A percentile compares a stretch with the other conserved stretches of the same genome.
Conservation (phyloP, 2,113 vertebrate genomes). For the Promerops cafer region DNA sequence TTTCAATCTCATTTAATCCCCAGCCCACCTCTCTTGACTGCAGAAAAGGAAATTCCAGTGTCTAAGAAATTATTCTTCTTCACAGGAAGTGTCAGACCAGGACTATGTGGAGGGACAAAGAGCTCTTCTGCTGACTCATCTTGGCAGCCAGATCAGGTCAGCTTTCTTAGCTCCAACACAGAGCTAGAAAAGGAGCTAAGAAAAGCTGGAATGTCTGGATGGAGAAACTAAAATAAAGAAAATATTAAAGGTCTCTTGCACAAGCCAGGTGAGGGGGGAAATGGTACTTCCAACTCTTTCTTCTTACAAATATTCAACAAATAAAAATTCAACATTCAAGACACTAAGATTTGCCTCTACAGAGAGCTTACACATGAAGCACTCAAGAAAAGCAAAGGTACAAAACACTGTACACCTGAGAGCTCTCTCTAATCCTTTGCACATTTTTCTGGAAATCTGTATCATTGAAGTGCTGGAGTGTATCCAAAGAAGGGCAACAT, state of each 20-base stretch:
- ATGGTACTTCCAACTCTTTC: neutral
- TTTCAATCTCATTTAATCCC: neutral
- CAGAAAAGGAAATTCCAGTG: slow-evolving; percentile 37
- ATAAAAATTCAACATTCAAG: neutral
- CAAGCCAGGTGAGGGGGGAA: neutral
- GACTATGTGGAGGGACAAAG: neutral
- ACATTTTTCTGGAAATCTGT: neutral
- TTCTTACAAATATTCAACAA: neutral
- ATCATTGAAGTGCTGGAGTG: neutral
- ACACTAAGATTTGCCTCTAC: neutral
- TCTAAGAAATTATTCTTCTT: neutral
- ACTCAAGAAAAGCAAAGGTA: neutral
- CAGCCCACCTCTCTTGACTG: neutral
- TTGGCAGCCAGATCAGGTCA: neutral
- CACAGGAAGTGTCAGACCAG: neutral
- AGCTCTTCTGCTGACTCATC: slow-evolving; percentile 5
- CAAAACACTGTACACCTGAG: neutral
- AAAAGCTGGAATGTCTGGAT: neutral
- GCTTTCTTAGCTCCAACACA: neutral
- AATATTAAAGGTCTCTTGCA: neutral
- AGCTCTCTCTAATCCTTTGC: neutral
- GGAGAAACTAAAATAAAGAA: neutral
- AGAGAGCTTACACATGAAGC: neutral
- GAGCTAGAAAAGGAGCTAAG: neutral
- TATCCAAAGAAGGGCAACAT: neutral